Base-by-base conservation (phyloP, 30 jellyfish, hydroid and myxozoan species). In the Pseudorhiza aurosa region DNA sequence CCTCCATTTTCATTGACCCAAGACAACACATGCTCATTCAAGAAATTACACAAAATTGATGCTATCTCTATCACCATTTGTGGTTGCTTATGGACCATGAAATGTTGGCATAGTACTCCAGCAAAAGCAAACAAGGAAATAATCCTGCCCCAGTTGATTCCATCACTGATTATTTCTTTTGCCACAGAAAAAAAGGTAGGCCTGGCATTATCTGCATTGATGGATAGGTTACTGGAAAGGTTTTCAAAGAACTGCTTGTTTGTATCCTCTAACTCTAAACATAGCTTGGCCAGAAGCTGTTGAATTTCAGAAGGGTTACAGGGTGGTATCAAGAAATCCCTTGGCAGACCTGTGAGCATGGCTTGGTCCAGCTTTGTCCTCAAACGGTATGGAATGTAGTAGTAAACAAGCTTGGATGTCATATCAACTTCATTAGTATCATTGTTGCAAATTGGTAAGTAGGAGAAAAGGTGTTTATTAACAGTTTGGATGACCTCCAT, bases 1-100 rank as follows among this genome's bases (percentile, higher is more conserved):
- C 96, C 96, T 4, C 96, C 96, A 67, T 87, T 87, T 50, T 65
- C 35, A 53, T 68, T 72, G 6, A 87, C 72, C 96, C 96, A 87
- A 8, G 56, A 47, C 79, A 85, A 68, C 26, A 87, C 77, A 60
- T 87, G 75, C 37, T 77, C 85, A 39, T 72, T 59, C 22, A 87
- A 43, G 58, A 77, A 87, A n/a, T 46, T 87, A 28, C 74, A 51
- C 5, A 87, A 70, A 27, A 69, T 47, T 35, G 64, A 28, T 14
- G 96, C 58, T 37, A 79, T 58, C 45, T 80, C 85, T 0, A 67
- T 71, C 3, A 87, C 93, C 31, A 79, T 58, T 39, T 59, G 73
- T 8, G 88, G 89, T 60, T 87, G 81, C 45, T 80, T 69, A 8
- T 55, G 60, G 49, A 62, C 32, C 58, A 80, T 46, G 11, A 87